Evolutionary conservation across 2,113 vertebrate genomes (phyloP).

Genomic region (Balaenoptera acutorostrata): DNA sequence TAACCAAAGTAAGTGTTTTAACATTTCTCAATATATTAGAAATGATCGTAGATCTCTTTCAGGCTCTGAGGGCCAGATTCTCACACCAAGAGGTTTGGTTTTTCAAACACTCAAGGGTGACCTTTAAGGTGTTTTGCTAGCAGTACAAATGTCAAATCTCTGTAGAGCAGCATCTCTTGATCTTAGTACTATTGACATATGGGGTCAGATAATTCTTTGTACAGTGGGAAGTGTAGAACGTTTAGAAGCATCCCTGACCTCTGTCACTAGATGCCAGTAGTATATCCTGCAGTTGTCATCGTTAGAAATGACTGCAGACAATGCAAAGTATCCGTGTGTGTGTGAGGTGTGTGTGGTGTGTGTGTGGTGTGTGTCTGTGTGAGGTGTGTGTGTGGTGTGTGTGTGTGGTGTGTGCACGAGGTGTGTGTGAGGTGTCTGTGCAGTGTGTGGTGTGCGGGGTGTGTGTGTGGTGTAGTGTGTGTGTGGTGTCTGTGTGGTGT

Average conservation of each 20-base stretch:
- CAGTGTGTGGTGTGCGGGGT: neutral
- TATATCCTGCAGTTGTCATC: neutral
- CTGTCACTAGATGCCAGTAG: neutral
- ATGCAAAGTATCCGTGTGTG: neutral
- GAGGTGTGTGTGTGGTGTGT: neutral
- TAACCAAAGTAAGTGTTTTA: neutral
- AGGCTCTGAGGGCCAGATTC: neutral
- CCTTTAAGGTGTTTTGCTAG: neutral
- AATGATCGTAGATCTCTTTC: neutral
- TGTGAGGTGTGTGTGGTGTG: too few species aligned
- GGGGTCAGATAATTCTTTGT: neutral
- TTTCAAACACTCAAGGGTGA: neutral
- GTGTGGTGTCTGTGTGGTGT: too few species aligned
- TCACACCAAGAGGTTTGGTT: neutral
- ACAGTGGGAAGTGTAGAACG: neutral
- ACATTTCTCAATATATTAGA: neutral
- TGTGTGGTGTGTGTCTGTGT: neutral
- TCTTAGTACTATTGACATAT: neutral
- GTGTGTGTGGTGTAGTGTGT: too few species aligned
- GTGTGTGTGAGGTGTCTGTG: rapidly evolving
- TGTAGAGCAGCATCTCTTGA: neutral
- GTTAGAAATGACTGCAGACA: neutral
- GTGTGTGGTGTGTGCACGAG: neutral
- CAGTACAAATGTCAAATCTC: neutral
- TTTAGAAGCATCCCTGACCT: neutral